These are phyloP conservation scores for Callithrix jacchus DNA, from an alignment of 2,113 vertebrate species.

Conservation along the genomic window DNA sequence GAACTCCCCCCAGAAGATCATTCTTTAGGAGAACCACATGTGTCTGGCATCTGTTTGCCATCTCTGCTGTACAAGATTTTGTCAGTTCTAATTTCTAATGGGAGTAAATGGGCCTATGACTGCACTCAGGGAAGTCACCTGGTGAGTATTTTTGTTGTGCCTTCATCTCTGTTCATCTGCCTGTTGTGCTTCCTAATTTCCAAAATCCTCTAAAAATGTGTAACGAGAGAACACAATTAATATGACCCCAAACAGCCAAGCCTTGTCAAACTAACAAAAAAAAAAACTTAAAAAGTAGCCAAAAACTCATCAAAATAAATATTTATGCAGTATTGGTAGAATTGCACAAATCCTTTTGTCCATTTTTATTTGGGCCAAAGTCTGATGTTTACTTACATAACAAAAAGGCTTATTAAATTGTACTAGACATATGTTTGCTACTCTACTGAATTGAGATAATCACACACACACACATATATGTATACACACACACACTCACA, in stretches of 20 bases:
- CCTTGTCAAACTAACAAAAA: not conserved
- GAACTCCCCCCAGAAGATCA: not conserved
- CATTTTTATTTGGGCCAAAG: not conserved
- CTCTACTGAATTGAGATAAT: not conserved
- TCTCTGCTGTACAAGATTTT: slow-evolving; percentile 41
- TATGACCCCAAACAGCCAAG: not conserved
- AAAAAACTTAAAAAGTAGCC: not conserved
- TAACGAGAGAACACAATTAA: not conserved
- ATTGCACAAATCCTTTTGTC: not conserved
- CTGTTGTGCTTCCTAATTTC: slow-evolving; percentile 22
- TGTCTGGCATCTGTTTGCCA: slow-evolving; percentile 31
- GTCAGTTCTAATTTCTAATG: slow-evolving; percentile 52
- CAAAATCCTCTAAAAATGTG: slow-evolving; percentile 5
- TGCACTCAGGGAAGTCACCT: not conserved
- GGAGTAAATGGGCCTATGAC: not conserved
- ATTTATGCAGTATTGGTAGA: not conserved
- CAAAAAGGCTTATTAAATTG: not conserved
- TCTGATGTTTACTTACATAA: not conserved
- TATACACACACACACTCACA: not conserved
- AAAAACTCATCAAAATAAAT: not conserved
- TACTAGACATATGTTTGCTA: not conserved
- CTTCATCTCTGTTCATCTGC: not conserved
- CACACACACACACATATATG: too few species aligned
- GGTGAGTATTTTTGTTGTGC: not conserved
- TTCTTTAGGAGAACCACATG: not conserved